Conservation (phyloP, 1,140 invertebrate species). For the Oreohelix idahoensis region DNA sequence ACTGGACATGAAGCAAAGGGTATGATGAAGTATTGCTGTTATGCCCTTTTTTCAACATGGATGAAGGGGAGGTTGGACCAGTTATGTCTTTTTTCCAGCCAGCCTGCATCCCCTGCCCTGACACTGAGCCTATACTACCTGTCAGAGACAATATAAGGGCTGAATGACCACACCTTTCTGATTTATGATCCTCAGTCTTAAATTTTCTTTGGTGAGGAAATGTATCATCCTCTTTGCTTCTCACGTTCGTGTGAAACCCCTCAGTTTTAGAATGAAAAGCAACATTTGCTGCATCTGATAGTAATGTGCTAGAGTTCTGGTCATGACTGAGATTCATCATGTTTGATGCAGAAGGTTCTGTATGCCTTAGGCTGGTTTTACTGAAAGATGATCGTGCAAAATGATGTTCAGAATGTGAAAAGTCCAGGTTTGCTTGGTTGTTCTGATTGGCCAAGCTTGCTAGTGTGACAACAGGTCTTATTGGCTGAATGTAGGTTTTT, state of each 20-base stretch:
- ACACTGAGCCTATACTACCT: constrained; percentile 27
- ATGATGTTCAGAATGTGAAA: not conserved
- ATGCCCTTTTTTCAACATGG: not conserved
- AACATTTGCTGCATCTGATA: not conserved
- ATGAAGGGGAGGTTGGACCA: not conserved
- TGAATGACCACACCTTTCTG: not conserved
- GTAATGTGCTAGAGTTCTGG: not conserved
- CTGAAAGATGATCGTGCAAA: not conserved
- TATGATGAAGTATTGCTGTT: not conserved
- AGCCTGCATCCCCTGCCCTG: not conserved
- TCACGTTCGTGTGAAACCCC: not conserved
- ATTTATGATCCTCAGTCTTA: not conserved
- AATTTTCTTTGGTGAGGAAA: not conserved
- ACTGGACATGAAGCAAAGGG: not conserved
- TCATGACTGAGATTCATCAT: not conserved
- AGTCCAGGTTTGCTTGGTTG: not conserved
- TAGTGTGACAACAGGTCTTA: constrained; percentile 32
- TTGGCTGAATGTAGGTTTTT: constrained; percentile 36
- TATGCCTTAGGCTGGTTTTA: not conserved
- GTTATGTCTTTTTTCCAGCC: constrained; percentile 1
- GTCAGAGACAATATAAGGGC: constrained; percentile 20
- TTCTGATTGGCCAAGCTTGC: constrained; percentile 22
- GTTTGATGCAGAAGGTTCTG: not conserved
- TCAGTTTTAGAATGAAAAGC: not conserved
- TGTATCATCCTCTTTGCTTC: not conserved